Conservation (phyloP, 1,140 invertebrate species). For the Tyrophagus putrescentiae region DNA sequence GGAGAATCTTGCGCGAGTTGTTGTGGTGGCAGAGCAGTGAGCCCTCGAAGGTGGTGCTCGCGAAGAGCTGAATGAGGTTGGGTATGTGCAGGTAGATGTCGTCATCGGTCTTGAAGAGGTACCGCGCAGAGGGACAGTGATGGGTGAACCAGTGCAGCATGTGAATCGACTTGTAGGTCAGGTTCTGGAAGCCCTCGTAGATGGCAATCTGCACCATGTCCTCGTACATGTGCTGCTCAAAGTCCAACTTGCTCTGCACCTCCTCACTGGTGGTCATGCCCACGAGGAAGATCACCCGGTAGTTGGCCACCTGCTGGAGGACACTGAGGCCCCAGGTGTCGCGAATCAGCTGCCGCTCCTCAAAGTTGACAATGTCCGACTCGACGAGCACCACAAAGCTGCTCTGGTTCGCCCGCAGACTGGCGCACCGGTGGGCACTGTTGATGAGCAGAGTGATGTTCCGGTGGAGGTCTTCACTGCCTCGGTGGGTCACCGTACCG, state of each 20-base stretch:
- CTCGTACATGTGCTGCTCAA: conserved; percentile 32
- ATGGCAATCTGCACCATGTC: conserved; percentile 37
- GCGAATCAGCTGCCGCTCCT: conserved; percentile 25
- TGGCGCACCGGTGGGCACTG: conserved; percentile 18
- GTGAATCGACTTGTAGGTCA: conserved; percentile 35
- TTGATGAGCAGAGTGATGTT: conserved; percentile 25
- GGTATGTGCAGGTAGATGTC: conserved; percentile 36
- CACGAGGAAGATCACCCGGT: conserved; percentile 27
- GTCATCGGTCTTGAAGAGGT: conserved; percentile 37
- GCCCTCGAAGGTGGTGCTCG: conserved; percentile 13
- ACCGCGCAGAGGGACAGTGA: conserved; percentile 31
- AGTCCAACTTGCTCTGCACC: conserved; percentile 28
- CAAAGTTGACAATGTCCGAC: conserved; percentile 24
- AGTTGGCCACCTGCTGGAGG: conserved; percentile 27
- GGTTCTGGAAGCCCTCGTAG: conserved; percentile 35
- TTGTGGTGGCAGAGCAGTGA: conserved; percentile 28
- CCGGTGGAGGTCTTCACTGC: conserved; percentile 13
- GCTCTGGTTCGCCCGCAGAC: conserved; percentile 14
- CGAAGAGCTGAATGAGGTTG: conserved; percentile 25
- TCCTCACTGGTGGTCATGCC: conserved; percentile 10
- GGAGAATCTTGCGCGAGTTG: conserved; percentile 24
- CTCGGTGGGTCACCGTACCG: conserved; percentile 23
- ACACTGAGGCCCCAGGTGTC: conserved; percentile 27
- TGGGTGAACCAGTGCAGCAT: conserved; percentile 33
- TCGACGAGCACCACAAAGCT: conserved; percentile 26